phyloP scores from a whole-genome alignment of 2,113 vertebrate species.

The Mus pahari region DNA sequence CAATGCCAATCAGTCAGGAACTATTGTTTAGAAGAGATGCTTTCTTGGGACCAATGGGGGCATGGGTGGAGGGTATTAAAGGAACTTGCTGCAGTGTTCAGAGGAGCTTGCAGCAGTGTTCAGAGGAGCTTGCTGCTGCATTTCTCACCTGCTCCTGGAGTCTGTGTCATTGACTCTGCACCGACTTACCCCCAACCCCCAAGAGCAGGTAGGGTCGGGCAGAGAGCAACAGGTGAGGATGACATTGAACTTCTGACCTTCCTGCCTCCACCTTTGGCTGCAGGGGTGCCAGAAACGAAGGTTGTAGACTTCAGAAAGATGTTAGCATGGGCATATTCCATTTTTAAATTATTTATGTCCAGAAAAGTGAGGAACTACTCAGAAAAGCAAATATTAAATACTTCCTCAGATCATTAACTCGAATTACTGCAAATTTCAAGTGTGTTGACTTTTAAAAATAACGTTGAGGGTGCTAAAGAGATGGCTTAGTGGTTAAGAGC shows the following conservation, averaged over 20 bases:
- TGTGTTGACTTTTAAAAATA: conserved; percentile 4
- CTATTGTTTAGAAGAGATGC: too few relatives aligned
- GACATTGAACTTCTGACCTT: neutral
- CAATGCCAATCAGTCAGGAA: too few relatives aligned
- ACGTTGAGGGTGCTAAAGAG: neutral
- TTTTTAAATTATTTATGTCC: neutral
- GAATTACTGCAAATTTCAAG: neutral
- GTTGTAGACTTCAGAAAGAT: neutral
- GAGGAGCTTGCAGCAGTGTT: too few relatives aligned
- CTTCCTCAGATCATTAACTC: neutral
- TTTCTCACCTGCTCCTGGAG: too few relatives aligned
- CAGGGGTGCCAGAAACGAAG: neutral
- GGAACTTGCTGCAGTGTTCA: too few relatives aligned
- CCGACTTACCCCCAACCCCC: too few relatives aligned
- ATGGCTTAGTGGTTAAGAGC: neutral
- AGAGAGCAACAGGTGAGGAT: too few relatives aligned
- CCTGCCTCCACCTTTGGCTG: neutral
- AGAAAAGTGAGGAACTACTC: neutral
- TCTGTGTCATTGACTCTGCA: too few relatives aligned
- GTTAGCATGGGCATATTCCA: neutral
- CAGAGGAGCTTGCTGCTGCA: too few relatives aligned
- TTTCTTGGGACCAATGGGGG: too few relatives aligned
- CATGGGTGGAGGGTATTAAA: too few relatives aligned
- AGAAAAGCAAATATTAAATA: neutral
- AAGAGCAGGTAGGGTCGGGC: too few relatives aligned